A percentile compares a stretch with the other conserved stretches of the same genome.
Evolutionary conservation across 1,140 invertebrate species (phyloP).

Genomic region (Eupristina koningsbergeri): DNA sequence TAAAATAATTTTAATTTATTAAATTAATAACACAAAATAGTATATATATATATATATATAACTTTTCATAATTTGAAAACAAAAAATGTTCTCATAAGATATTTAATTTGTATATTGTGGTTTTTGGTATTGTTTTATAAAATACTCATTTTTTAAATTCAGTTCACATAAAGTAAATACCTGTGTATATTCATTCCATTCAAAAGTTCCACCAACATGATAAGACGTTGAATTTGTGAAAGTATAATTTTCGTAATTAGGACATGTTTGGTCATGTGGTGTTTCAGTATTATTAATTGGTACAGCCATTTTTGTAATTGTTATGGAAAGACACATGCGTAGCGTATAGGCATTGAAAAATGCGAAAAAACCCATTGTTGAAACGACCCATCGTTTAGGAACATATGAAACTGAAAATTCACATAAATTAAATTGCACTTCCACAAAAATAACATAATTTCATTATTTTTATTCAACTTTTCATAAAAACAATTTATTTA

Average conservation of each 20-base stretch:
- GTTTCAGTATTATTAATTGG: background rate
- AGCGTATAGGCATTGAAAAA: constrained; percentile 88
- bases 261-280: constrained; percentile 39
- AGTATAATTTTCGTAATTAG: background rate
- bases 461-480: background rate
- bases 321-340: constrained; percentile 88
- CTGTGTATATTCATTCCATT: constrained; percentile 49
- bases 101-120: too few relatives aligned
- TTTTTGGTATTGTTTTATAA: too few relatives aligned
- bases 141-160: background rate
- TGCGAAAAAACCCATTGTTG: constrained; percentile 86
- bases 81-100: too few relatives aligned
- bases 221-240: constrained; percentile 52
- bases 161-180: constrained; percentile 6
- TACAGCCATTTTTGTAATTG: constrained; percentile 87
- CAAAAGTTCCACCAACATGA: background rate
- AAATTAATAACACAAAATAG: too few relatives aligned
- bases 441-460: background rate
- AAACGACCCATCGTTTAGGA: constrained; percentile 81
- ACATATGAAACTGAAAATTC: constrained; percentile 74
- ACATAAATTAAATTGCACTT: background rate
- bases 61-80: too few relatives aligned
- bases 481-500: background rate
- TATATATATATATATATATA: too few relatives aligned
- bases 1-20: too few relatives aligned